phyloP scores from a whole-genome alignment of 1,140 invertebrate species.

The Meloidogyne floridensis region DNA sequence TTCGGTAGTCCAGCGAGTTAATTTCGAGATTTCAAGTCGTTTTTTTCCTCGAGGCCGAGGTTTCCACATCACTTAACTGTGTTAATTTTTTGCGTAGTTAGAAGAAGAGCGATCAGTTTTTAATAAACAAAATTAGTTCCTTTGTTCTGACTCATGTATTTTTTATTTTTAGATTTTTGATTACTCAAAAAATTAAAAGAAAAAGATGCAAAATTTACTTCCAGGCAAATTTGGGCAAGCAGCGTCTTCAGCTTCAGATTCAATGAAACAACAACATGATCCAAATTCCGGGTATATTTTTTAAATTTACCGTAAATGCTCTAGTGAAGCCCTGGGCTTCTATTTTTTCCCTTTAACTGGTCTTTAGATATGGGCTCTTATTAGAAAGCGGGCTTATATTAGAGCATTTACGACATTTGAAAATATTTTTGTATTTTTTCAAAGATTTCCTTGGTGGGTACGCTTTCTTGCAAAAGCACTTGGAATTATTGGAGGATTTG shows the following conservation, averaged over 20 bases:
- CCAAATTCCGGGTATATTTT: conserved; percentile 53
- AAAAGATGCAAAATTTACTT: conserved; percentile 25
- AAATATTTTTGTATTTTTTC: not conserved
- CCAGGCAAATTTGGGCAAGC: conserved; percentile 32
- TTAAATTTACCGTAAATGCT: conserved; percentile 75
- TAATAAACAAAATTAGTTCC: no score
- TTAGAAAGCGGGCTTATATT: no score
- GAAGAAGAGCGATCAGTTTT: not conserved
- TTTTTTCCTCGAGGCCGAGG: not conserved
- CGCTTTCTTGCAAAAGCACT: conserved; percentile 80
- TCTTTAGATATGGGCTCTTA: no score
- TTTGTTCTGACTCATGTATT: not conserved
- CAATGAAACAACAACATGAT: conserved; percentile 65
- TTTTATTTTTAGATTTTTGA: not conserved
- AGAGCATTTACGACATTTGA: conserved; percentile 63
- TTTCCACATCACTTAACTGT: not conserved
- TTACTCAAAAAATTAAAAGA: not conserved
- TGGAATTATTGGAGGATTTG: conserved; percentile 81
- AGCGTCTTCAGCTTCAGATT: conserved; percentile 45
- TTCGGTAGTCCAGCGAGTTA: not conserved
- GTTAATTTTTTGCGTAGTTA: not conserved
- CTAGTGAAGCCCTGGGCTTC: conserved; percentile 66
- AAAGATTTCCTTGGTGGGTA: conserved; percentile 77
- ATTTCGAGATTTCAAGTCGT: not conserved
- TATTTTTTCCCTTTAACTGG: no score